Percentiles rank a stretch among this genome's conserved stretches.
These are phyloP conservation scores for Thomomys bottae DNA, from an alignment of 2,113 vertebrate genomes.

Conservation along the genomic window DNA sequence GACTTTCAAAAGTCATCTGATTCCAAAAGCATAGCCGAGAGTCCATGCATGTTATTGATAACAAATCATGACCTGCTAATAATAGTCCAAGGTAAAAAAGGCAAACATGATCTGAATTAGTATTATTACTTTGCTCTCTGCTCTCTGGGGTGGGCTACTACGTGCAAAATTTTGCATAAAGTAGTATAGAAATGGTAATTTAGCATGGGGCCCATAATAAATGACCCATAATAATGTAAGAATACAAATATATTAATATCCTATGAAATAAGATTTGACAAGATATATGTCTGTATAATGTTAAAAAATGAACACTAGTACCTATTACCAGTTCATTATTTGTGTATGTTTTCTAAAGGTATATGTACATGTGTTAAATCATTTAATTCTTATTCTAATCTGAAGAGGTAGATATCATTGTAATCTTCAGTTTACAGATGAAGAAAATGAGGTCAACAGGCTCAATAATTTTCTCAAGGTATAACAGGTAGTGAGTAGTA, in stretches of 20 bases:
- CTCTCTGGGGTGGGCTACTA: not conserved
- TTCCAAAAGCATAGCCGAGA: not conserved
- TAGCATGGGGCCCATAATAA: not conserved
- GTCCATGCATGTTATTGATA: not conserved
- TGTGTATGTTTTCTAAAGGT: not conserved
- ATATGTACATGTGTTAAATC: not conserved
- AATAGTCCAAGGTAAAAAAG: no score
- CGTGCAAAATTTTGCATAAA: not conserved
- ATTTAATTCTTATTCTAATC: not conserved
- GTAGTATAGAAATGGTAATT: not conserved
- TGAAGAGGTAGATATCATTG: not conserved
- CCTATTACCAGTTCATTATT: not conserved
- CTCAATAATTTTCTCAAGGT: not conserved
- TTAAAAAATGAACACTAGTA: not conserved
- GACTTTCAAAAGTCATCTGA: not conserved
- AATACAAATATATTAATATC: not conserved
- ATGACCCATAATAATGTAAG: not conserved
- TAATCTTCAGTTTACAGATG: not conserved
- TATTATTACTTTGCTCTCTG: not conserved
- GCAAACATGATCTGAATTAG: not conserved
- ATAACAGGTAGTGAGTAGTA: accelerated
- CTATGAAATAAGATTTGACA: not conserved
- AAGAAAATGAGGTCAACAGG: not conserved
- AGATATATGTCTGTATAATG: not conserved
- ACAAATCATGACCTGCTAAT: not conserved